These are phyloP conservation scores for Odontesthes bonariensis DNA, from an alignment of 2,113 vertebrate species.

Conservation along the genomic window DNA sequence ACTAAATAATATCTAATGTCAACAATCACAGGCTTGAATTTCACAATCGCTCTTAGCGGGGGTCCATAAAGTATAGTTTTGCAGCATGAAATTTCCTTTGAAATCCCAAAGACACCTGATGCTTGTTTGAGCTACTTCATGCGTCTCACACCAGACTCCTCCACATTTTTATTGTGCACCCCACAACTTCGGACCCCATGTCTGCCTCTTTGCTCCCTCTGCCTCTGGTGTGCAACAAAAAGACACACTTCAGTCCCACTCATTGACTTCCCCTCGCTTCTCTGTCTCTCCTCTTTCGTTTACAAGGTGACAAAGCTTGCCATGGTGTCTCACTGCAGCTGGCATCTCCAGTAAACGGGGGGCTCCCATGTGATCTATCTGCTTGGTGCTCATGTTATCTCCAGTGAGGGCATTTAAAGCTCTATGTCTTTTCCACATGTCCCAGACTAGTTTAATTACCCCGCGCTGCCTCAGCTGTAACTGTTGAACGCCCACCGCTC, in stretches of 20 bases:
- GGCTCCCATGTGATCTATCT: slow-evolving; percentile 73
- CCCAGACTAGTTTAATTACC: slow-evolving; percentile 77
- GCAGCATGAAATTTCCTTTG: slow-evolving; percentile 71
- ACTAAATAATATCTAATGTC: slow-evolving; percentile 61
- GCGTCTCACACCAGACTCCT: slow-evolving; percentile 60
- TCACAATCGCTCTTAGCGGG: slow-evolving; percentile 54
- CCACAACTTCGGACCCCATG: slow-evolving; percentile 49
- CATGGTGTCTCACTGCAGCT: slow-evolving; percentile 76
- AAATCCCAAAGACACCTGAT: slow-evolving; percentile 77
- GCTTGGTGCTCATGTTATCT: slow-evolving; percentile 78
- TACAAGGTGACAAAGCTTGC: slow-evolving; percentile 83
- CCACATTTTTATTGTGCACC: slow-evolving; percentile 65
- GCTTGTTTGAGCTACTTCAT: slow-evolving; percentile 71
- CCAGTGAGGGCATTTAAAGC: slow-evolving; percentile 76
- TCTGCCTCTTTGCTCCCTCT: slow-evolving; percentile 51
- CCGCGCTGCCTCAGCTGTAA: slow-evolving; percentile 73
- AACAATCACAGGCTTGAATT: slow-evolving; percentile 62
- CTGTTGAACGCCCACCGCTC: slow-evolving; percentile 69
- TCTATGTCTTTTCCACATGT: slow-evolving; percentile 84
- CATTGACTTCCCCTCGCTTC: slow-evolving; percentile 47
- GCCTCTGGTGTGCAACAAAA: slow-evolving; percentile 73
- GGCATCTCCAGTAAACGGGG: slow-evolving; percentile 74
- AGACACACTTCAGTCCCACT: slow-evolving; percentile 28
- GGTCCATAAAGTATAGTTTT: slow-evolving; percentile 60
- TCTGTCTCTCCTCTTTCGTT: slow-evolving; percentile 67